Conservation (phyloP, 1,140 invertebrate genomes). For the Penaeus japonicus region DNA sequence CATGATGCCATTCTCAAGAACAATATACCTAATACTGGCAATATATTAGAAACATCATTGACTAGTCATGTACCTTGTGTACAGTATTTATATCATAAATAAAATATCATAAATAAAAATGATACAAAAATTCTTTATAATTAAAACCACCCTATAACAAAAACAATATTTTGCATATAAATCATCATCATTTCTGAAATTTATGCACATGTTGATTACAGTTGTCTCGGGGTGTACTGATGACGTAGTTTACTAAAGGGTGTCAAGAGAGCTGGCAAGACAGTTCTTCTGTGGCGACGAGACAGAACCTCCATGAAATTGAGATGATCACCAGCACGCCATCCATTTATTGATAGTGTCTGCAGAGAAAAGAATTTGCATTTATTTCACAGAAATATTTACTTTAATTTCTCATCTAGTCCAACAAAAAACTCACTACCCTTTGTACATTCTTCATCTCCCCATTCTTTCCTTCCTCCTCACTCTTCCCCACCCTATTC, state of each 20-base stretch:
- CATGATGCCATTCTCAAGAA: no score
- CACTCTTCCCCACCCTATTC: no score
- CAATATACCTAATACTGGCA: no score
- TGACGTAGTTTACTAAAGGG: constrained; percentile 13
- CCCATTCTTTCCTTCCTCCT: no score
- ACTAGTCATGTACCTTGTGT: no score
- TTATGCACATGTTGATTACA: background rate
- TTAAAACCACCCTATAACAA: no score
- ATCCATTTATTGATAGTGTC: constrained; percentile 33
- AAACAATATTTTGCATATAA: background rate
- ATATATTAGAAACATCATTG: no score
- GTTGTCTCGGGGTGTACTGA: constrained; percentile 19
- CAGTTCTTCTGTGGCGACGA: constrained; percentile 46
- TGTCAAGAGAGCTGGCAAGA: constrained; percentile 35
- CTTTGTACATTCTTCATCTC: background rate
- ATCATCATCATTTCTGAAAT: background rate
- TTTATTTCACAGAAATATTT: no score
- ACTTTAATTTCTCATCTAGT: no score
- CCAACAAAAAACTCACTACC: no score
- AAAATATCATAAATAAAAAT: background rate
- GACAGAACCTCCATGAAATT: constrained; percentile 48
- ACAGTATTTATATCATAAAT: no score
- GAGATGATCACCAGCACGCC: constrained; percentile 40
- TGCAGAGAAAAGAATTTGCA: background rate
- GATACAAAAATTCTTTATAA: no score